Evolutionary conservation across 2,113 vertebrate species (phyloP), one percentile per base, ranked within the genome.

Genomic region (Paralichthys olivaceus): DNA sequence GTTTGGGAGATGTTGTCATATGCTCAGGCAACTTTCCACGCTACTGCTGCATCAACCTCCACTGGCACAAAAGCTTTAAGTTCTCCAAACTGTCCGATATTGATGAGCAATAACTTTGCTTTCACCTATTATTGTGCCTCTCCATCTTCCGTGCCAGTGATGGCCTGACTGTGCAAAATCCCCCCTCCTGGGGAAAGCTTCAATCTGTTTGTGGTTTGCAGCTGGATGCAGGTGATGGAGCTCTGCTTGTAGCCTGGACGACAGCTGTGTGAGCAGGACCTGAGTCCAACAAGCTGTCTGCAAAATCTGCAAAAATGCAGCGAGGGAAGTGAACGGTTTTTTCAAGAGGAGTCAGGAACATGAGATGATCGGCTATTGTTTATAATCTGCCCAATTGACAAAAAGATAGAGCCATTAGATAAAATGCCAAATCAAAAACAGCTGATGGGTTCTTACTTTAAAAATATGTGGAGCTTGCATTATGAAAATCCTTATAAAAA

Each of bases 1-100:
- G 85, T 89, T 77, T 88, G 69, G 86, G 76, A 87, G 88, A 86
- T 85, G 86, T 84, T 87, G 87, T 91, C 90, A 88, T 79, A 81
- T 86, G 70, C 68, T 82, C 86, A 57, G 75, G 85, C 80, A 77
- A 72, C 72, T 77, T 81, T 85, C 61, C 73, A 59, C 56, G 70
- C 74, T 84, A 87, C 90, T 90, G 82, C 83, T 86, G 79, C 75
- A 65, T 86, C 70, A 72, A 66, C 68, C 64, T 43, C 54, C 64
- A 43, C 78, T 79, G 68, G 65, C 73, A 83, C 37, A 55, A 29
- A 22, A 57, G 62, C 54, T 80, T 23, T 25, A 19, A 22, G n/a
- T 40, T 69, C 25, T 49, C 68, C 43, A 45, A 69, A 56, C 57
- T 54, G 64, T 59, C 68, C 55, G 61, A 72, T 71, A 51, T 68